phyloP scores from a whole-genome alignment of 2,797 vertebrate genomes.

The Pseudopleuronectes americanus region DNA sequence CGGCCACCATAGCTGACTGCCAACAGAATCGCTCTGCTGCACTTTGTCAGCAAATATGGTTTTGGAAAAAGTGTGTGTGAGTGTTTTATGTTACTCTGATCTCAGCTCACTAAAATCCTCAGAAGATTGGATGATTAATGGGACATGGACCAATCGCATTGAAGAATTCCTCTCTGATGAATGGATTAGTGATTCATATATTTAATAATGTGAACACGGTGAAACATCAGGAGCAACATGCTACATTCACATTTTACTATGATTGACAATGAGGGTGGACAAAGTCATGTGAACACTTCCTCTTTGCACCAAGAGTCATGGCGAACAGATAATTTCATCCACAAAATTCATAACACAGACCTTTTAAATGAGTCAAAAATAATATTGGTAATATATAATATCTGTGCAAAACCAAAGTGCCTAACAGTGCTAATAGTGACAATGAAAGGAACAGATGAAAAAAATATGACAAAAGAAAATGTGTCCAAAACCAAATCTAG shows the following conservation, averaged over 20 bases:
- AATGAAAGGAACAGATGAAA: background rate
- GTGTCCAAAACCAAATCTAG: too few species aligned
- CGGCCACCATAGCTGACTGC: background rate
- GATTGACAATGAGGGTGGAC: background rate
- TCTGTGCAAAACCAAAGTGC: too few species aligned
- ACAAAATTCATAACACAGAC: background rate
- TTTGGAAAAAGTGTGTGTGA: constrained; percentile 3
- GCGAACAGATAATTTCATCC: background rate
- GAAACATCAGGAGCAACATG: background rate
- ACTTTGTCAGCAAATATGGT: background rate
- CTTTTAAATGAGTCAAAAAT: too few species aligned
- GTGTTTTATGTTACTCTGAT: constrained; percentile 47
- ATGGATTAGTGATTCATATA: constrained; percentile 42
- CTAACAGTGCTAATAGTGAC: too few species aligned
- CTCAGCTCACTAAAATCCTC: constrained; percentile 44
- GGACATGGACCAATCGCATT: constrained; percentile 45
- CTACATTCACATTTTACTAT: background rate
- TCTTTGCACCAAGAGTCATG: background rate
- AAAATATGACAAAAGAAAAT: background rate
- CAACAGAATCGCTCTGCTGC: background rate
- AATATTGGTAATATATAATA: too few species aligned
- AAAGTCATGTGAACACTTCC: constrained; percentile 20
- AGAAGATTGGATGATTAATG: constrained; percentile 45
- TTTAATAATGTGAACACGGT: constrained; percentile 27
- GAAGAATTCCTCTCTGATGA: constrained; percentile 17